These are phyloP conservation scores for Falco punctatus DNA, from an alignment of 2,113 vertebrate genomes.

Conservation along the genomic window DNA sequence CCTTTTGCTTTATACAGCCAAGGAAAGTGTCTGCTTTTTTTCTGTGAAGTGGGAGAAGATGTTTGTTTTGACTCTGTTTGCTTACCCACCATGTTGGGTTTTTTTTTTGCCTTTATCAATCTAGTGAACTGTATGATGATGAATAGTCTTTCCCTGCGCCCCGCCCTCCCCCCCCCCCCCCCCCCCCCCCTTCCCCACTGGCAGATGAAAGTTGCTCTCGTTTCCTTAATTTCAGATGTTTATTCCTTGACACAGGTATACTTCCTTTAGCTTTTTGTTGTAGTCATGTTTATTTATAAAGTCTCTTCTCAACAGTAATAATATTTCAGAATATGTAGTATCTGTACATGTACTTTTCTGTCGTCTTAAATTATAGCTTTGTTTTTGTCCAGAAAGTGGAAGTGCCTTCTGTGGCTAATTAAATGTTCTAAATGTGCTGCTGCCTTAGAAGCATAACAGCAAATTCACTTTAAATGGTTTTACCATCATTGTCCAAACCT, in stretches of 20 bases:
- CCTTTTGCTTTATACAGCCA: neutral
- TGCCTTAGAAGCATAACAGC: neutral
- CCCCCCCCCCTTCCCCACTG: too few species aligned
- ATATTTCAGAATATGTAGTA: neutral
- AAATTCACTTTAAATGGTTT: neutral
- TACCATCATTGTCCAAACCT: neutral
- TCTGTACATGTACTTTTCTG: neutral
- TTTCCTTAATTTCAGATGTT: neutral
- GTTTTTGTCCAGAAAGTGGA: neutral
- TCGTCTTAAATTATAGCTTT: neutral
- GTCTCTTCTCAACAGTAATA: neutral
- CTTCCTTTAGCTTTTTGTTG: neutral
- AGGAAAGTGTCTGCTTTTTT: neutral
- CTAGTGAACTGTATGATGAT: neutral
- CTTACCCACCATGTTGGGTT: fast-evolving
- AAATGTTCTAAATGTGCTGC: neutral
- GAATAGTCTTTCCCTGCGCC: neutral
- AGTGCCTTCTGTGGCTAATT: neutral
- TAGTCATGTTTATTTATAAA: neutral
- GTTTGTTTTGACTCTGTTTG: neutral
- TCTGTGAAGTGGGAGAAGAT: neutral
- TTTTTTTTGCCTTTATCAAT: neutral
- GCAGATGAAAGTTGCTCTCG: neutral
- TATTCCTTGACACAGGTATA: neutral
- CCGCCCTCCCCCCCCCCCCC: too few species aligned